Base-by-base conservation (phyloP, 2,888 invertebrate species). In the Perizoma flavofasciatum region DNA sequence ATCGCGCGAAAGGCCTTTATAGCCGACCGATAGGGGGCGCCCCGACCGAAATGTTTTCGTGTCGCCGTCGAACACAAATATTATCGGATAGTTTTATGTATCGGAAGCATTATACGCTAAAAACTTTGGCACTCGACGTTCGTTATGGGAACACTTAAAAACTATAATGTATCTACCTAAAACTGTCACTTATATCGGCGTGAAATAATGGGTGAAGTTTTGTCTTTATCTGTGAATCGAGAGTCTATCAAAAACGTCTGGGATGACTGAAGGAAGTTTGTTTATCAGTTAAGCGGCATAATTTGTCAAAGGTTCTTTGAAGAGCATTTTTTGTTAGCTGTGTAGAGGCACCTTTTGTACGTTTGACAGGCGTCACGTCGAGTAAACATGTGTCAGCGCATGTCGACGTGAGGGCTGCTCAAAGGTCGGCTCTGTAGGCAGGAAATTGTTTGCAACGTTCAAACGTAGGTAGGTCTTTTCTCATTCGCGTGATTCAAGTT, bases 1-100 rank as follows among this genome's bases (percentile, higher is more conserved):
- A 92, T 92, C 91, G 87, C 87, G 88, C 86, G 86, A 87, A 87
- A 90, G 88, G 90, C 91, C 90, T 92, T 92, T 92, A 92, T 91
- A 83, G 89, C 81, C 86, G 81, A 84, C 87, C 87, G 88, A 88
- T 87, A 86, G 85, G 82, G 82, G 81, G 81, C 77, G 81, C 79
- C 77, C 75, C 72, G 74, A 77, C 77, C 84, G 80, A 83, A 88
- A 88, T 88, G 87, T 88, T 88, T 89, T 85, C 85, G 79, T 78
- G 81, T 86, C 85, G 85, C 82, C 85, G 82, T 78, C 82, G 82
- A 85, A 83, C 83, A 82, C 90, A 86, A 89, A 90, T 89, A 89
- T 86, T 86, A 88, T 87, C 85, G 83, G 86, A 89, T 88, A 81
- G 88, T 82, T 89, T 90, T 89, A 89, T 91, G 90, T 90, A 89